These are phyloP conservation scores for Stenodera caucasica DNA, from an alignment of 2,888 invertebrate genomes.

Conservation along the genomic window DNA sequence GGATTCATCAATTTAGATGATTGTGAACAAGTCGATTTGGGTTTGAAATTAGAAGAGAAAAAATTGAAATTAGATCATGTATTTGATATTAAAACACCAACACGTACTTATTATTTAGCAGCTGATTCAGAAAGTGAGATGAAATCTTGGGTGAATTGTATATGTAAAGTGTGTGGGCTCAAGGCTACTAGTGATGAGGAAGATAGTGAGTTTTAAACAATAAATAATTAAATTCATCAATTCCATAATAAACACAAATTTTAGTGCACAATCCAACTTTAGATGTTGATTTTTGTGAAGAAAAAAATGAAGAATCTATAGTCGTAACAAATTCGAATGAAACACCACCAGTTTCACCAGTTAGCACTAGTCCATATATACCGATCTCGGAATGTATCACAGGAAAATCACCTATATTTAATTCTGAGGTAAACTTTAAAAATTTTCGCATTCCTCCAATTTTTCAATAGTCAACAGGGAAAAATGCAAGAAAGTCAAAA, in stretches of 20 bases:
- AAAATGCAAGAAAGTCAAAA: not conserved
- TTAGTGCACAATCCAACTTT: slow-evolving; percentile 13
- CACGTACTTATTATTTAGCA: slow-evolving; percentile 88
- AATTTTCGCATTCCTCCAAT: not conserved
- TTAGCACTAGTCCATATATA: slow-evolving; percentile 82
- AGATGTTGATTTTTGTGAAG: slow-evolving; percentile 19
- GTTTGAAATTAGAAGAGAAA: slow-evolving; percentile 78
- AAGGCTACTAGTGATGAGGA: slow-evolving; percentile 65
- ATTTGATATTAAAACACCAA: slow-evolving; percentile 87
- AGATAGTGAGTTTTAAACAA: slow-evolving; percentile 40
- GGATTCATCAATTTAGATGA: slow-evolving; percentile 92
- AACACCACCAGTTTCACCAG: slow-evolving; percentile 66
- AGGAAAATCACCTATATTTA: slow-evolving; percentile 60
- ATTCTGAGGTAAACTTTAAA: slow-evolving; percentile 39
- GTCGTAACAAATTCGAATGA: slow-evolving; percentile 45
- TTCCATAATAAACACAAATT: too few species aligned
- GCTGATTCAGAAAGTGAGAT: slow-evolving; percentile 91
- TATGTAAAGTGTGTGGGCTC: slow-evolving; percentile 89
- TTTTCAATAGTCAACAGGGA: not conserved
- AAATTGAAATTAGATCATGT: slow-evolving; percentile 81
- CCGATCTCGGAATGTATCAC: slow-evolving; percentile 92
- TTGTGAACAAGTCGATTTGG: slow-evolving; percentile 94
- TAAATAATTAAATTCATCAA: too few species aligned
- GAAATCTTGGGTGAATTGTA: slow-evolving; percentile 93
- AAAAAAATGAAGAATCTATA: slow-evolving; percentile 13